Base-by-base conservation (phyloP, 1,140 invertebrate genomes). In the Drosophila nebulosa region DNA sequence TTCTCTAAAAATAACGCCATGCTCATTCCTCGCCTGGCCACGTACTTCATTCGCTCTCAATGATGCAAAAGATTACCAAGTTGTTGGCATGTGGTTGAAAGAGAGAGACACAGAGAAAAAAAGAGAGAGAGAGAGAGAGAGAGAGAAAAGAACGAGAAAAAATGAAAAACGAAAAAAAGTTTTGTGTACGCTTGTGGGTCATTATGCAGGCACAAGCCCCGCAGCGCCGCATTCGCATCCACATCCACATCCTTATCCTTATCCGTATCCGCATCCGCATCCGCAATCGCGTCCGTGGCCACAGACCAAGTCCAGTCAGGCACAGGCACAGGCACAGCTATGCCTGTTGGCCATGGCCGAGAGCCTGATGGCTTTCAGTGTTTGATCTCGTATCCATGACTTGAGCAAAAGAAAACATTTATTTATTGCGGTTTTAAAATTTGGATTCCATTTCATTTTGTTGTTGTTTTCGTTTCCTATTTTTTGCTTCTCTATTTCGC, bases 61-160 rank as follows among this genome's bases (percentile, higher is more conserved):
- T 85, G 81, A 86, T 86, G 81, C 81, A 75, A 86, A 88, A 81
- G 81, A 81, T 86, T 85, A 81, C 81, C 81, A 74, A 86, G 73
- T 80, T 80, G 81, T 62, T 77, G 77, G 63, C 80, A 85, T 77
- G 80, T 69, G 79, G 68, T 65, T 59, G n/a, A 64, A 16, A 62
- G 35, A 56, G 30, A 32, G 30, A 2, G 30, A 12, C 7, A n/a
- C n/a, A n/a, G 35, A 22, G 50, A 21, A 22, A 6, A 21, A 9
- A 4, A 30, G 12, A 24, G 32, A 7, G 10, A 32, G 9, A 3
- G 30, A 12, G 10, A 10, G 30, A 12, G 30, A 2, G n/a, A 32
- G 1, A 12, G 3, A 32, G 10, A 30, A 30, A 30, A 42, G 22
- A 26, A 26, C 7, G 5, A 27, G 30, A 59, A 35, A 10, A 16